phyloP scores from a whole-genome alignment of 2,888 invertebrate species.

The Agrochola lota region DNA sequence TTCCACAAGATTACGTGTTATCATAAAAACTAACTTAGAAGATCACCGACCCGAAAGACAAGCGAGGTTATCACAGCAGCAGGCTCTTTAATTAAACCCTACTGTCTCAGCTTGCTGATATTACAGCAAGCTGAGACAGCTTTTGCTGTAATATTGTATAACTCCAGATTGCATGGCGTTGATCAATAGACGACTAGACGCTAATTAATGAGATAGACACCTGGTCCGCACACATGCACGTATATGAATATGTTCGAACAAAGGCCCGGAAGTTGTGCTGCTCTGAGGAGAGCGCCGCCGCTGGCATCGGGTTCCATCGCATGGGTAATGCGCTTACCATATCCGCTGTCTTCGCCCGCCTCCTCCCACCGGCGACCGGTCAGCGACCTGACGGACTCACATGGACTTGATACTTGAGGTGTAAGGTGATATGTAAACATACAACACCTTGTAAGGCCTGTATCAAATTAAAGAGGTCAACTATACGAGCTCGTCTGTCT shows the following conservation, averaged over 20 bases:
- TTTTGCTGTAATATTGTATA: neutral
- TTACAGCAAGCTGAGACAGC: too few relatives aligned
- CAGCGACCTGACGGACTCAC: slow-evolving; percentile 42
- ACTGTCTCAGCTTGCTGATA: neutral
- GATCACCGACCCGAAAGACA: neutral
- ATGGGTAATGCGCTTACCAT: slow-evolving; percentile 32
- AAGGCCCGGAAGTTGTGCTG: slow-evolving; percentile 39
- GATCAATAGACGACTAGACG: neutral
- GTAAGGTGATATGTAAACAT: slow-evolving; percentile 41
- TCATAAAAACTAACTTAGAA: too few relatives aligned
- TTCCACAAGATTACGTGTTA: neutral
- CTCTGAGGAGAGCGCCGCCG: slow-evolving; percentile 20
- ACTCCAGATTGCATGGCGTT: slow-evolving; percentile 18
- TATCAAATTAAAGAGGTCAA: slow-evolving; percentile 50
- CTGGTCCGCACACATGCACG: slow-evolving; percentile 28
- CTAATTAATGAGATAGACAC: slow-evolving; percentile 23
- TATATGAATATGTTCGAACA: slow-evolving; percentile 17
- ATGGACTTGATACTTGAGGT: slow-evolving; percentile 27
- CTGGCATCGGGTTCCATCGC: slow-evolving; percentile 32
- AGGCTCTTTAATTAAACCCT: neutral
- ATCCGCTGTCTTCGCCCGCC: slow-evolving; percentile 31
- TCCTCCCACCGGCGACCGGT: slow-evolving; percentile 26
- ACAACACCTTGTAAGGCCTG: slow-evolving; percentile 18
- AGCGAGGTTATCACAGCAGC: neutral
- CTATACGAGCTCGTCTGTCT: slow-evolving; percentile 19